Conservation (phyloP, 2,888 invertebrate species). For the Atherix ibis region DNA sequence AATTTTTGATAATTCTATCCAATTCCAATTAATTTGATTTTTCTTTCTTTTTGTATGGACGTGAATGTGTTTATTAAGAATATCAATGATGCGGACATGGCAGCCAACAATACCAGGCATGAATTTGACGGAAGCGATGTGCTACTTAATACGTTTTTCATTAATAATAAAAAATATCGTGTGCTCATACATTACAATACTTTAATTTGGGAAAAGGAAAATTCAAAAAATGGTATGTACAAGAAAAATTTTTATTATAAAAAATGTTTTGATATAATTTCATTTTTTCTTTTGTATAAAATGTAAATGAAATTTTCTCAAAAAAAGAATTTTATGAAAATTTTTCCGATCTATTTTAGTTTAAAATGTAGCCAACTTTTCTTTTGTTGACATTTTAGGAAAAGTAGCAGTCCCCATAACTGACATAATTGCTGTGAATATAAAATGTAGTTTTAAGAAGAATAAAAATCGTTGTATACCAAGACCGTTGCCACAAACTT, state of each 20-base stretch:
- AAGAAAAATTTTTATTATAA: background rate
- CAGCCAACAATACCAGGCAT: too few relatives aligned
- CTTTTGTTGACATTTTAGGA: too few relatives aligned
- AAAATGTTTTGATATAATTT: constrained; percentile 1
- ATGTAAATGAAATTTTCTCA: too few relatives aligned
- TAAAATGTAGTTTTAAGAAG: too few relatives aligned
- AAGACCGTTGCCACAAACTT: background rate
- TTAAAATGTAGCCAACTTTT: background rate
- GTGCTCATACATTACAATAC: constrained; percentile 45
- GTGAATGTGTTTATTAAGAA: too few relatives aligned
- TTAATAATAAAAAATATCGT: constrained; percentile 43
- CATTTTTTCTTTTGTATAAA: too few relatives aligned
- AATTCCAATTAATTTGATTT: too few relatives aligned
- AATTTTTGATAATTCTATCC: too few relatives aligned
- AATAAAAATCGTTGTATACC: background rate
- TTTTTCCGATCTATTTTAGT: constrained; percentile 1
- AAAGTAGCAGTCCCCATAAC: constrained; percentile 5
- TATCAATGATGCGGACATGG: too few relatives aligned
- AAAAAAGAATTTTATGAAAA: constrained; percentile 4
- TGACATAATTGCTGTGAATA: background rate
- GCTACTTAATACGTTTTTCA: constrained; percentile 39
- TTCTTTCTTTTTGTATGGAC: too few relatives aligned
- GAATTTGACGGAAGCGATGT: constrained; percentile 19
- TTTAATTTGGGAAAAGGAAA: constrained; percentile 45
- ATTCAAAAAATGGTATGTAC: constrained; percentile 35